Conservation (phyloP, 1,140 invertebrate species). For the Neotoxoptera formosana region DNA sequence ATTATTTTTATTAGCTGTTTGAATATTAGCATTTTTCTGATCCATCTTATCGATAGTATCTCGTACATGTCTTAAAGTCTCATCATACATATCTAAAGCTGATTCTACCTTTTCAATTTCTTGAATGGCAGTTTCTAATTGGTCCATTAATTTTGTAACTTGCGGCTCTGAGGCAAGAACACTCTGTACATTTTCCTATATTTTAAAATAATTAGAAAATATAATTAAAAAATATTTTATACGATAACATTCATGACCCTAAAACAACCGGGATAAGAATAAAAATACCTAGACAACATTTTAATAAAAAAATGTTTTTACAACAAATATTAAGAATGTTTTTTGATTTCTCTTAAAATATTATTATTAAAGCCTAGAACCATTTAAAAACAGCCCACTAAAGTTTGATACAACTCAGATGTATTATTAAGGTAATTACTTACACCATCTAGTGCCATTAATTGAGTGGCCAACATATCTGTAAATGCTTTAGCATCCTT, state of each 20-base stretch:
- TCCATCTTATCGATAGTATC: slow-evolving; percentile 90
- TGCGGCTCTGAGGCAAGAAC: slow-evolving; percentile 84
- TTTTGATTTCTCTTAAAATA: not conserved
- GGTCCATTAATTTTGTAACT: slow-evolving; percentile 84
- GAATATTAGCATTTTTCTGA: slow-evolving; percentile 89
- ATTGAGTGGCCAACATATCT: slow-evolving; percentile 80
- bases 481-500: slow-evolving; percentile 88
- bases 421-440: slow-evolving; percentile 59
- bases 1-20: slow-evolving; percentile 86
- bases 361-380: not conserved
- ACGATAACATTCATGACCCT: not conserved
- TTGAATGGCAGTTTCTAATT: slow-evolving; percentile 80
- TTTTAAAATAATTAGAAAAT: slow-evolving; percentile 58
- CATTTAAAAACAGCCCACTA: not conserved
- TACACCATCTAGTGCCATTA: slow-evolving; percentile 84
- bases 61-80: slow-evolving; percentile 76
- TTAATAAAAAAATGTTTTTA: not conserved
- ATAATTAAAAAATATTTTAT: not conserved
- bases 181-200: slow-evolving; percentile 82
- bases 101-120: slow-evolving; percentile 80
- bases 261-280: not conserved
- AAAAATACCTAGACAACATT: not conserved
- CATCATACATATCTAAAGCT: slow-evolving; percentile 68
- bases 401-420: not conserved
- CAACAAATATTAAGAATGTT: not conserved